Conservation (phyloP, 2,888 invertebrate genomes). For the Dicyrtoma fusca region DNA sequence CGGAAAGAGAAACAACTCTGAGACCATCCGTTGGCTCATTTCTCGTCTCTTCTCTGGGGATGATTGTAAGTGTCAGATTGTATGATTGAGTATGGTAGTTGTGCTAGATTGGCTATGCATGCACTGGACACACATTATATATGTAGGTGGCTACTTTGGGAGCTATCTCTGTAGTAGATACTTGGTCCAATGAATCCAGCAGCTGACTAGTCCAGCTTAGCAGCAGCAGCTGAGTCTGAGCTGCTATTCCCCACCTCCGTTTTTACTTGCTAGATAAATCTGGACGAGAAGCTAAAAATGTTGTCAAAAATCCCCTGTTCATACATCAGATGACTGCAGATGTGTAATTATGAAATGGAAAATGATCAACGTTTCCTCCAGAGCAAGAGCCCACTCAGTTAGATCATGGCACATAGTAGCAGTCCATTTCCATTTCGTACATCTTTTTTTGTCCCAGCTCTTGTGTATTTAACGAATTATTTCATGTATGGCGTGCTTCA, state of each 20-base stretch:
- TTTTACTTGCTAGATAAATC: slow-evolving; percentile 11
- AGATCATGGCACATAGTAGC: too few relatives aligned
- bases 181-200: too few relatives aligned
- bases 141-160: neutral
- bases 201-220: too few relatives aligned
- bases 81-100: slow-evolving; percentile 46
- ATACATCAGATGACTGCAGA: neutral
- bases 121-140: neutral
- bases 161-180: too few relatives aligned
- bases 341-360: too few relatives aligned
- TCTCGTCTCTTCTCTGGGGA: slow-evolving; percentile 36
- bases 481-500: too few relatives aligned
- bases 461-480: too few relatives aligned
- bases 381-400: too few relatives aligned
- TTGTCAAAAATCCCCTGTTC: neutral
- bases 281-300: neutral
- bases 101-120: slow-evolving; percentile 27
- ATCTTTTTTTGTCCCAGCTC: too few relatives aligned
- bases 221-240: too few relatives aligned
- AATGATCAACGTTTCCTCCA: too few relatives aligned
- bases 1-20: slow-evolving; percentile 4
- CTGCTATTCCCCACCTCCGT: neutral
- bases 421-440: too few relatives aligned
- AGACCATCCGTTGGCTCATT: slow-evolving; percentile 28
- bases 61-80: slow-evolving; percentile 48